A percentile compares a stretch with the other conserved stretches of the same genome.
phyloP scores from a whole-genome alignment of 1,140 invertebrate species.

The Pemphigus obesinymphae region DNA sequence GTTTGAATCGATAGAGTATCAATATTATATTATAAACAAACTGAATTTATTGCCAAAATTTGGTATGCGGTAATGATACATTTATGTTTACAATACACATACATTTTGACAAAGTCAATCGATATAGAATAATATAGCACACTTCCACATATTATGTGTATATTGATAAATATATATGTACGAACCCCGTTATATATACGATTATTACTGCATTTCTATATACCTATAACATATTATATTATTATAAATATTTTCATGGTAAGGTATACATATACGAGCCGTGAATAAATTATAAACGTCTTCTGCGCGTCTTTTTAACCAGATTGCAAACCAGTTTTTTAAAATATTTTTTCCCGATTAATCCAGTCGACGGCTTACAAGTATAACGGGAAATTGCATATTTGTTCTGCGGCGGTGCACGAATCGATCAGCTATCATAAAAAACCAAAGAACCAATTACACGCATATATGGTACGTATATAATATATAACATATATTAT shows the following conservation, averaged over 20 bases:
- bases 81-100: too few species aligned
- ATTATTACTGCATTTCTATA: not conserved
- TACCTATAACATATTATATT: not conserved
- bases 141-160: too few species aligned
- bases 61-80: too few species aligned
- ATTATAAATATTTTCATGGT: not conserved
- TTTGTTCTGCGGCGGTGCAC: not conserved
- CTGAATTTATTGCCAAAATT: too few species aligned
- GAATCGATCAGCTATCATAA: not conserved
- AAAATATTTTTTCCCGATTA: constrained; percentile 10
- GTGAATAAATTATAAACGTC: constrained; percentile 24
- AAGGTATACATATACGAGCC: too few species aligned
- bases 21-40: too few species aligned
- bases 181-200: not conserved
- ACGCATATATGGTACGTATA: too few species aligned
- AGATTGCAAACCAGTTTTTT: constrained; percentile 10
- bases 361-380: not conserved
- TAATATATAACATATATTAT: too few species aligned
- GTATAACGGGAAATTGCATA: constrained; percentile 28
- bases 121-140: too few species aligned
- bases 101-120: too few species aligned
- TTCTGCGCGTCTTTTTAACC: not conserved
- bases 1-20: too few species aligned
- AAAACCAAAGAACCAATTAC: not conserved
- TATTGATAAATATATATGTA: too few species aligned